Percentiles rank a stretch among this genome's conserved stretches.
phyloP scores from a whole-genome alignment of 2,888 invertebrate species.

The Morpho achilles region DNA sequence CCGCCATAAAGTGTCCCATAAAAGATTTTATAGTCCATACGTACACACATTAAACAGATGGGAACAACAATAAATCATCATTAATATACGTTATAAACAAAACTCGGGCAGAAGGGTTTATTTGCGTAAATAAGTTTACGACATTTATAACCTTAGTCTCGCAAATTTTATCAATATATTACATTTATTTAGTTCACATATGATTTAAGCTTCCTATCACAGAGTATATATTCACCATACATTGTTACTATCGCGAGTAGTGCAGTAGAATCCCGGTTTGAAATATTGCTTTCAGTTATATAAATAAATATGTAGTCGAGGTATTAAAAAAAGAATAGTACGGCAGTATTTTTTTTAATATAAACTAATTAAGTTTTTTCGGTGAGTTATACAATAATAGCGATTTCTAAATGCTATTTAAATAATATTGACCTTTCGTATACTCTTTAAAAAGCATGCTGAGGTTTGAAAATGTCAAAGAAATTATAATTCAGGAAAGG shows the following conservation, averaged over 20 bases:
- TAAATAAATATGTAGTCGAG: background rate
- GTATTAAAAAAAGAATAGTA: background rate
- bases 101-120: slow-evolving; percentile 54
- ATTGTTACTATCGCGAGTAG: slow-evolving; percentile 49
- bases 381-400: too few relatives aligned
- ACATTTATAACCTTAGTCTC: slow-evolving; percentile 60
- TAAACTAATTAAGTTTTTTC: too few relatives aligned
- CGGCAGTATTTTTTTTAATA: too few relatives aligned
- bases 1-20: slow-evolving; percentile 66
- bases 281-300: background rate
- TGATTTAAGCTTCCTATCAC: slow-evolving; percentile 52
- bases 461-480: too few relatives aligned
- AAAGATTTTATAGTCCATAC: slow-evolving; percentile 69
- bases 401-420: too few relatives aligned
- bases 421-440: too few relatives aligned
- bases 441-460: too few relatives aligned
- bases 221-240: slow-evolving; percentile 29
- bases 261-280: slow-evolving; percentile 29
- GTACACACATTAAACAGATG: slow-evolving; percentile 70
- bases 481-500: too few relatives aligned
- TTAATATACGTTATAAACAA: slow-evolving; percentile 64
- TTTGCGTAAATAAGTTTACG: slow-evolving; percentile 64
- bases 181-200: slow-evolving; percentile 45
- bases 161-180: slow-evolving; percentile 57
- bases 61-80: slow-evolving; percentile 69